Evolutionary conservation across 2,888 invertebrate species (phyloP).

Genomic region (Trichopria drosophilae): DNA sequence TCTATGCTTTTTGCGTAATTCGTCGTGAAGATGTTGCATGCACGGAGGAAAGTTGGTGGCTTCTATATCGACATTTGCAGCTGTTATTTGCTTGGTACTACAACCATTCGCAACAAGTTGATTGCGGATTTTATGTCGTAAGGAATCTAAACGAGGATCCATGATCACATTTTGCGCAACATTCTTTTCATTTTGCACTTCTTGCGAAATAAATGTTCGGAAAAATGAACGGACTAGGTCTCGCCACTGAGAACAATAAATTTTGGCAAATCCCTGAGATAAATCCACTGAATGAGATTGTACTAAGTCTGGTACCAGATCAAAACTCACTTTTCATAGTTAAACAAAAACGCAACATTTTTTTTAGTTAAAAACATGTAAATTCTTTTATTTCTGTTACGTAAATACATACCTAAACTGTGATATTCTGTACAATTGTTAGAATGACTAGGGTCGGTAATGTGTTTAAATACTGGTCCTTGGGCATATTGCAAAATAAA

Average conservation of each 20-base stretch:
- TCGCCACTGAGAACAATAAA: constrained; percentile 66
- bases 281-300: constrained; percentile 62
- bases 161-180: constrained; percentile 28
- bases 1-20: constrained; percentile 64
- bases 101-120: constrained; percentile 31
- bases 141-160: constrained; percentile 46
- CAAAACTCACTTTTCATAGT: constrained; percentile 65
- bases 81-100: constrained; percentile 39
- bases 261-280: constrained; percentile 59
- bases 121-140: constrained; percentile 41
- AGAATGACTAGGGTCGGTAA: constrained; percentile 39
- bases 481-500: constrained; percentile 39
- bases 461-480: constrained; percentile 44
- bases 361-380: constrained; percentile 3
- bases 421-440: constrained; percentile 40
- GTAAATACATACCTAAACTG: constrained; percentile 42
- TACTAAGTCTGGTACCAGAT: constrained; percentile 62
- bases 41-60: constrained; percentile 65
- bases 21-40: constrained; percentile 66
- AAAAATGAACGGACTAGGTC: constrained; percentile 60
- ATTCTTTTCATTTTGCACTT: constrained; percentile 35
- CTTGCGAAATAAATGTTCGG: constrained; percentile 54
- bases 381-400: constrained; percentile 12
- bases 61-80: constrained; percentile 57
- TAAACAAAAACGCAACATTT: constrained; percentile 46